Percentiles rank a stretch among this genome's conserved stretches.
Evolutionary conservation across 2,888 invertebrate genomes (phyloP).

Genomic region (Hirtodrosophila duncani): DNA sequence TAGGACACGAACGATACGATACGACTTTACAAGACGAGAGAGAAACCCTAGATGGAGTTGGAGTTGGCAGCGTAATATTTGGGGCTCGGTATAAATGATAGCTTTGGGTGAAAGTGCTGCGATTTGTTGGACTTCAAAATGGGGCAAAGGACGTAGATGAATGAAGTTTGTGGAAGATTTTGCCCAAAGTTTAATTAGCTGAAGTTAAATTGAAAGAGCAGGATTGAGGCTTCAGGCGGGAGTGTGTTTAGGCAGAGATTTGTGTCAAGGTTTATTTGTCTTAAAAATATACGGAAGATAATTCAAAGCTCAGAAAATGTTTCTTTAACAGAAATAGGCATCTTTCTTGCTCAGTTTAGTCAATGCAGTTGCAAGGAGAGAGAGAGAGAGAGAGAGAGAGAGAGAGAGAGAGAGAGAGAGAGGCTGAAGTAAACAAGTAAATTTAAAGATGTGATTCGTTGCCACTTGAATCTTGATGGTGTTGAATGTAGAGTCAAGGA

Average conservation of each 20-base stretch:
- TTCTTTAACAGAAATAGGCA: neutral
- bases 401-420: neutral
- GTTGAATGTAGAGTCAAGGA: too few relatives aligned
- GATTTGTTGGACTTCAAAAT: conserved; percentile 36
- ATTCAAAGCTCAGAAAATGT: too few relatives aligned
- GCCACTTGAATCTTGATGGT: too few relatives aligned
- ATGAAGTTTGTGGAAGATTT: too few relatives aligned
- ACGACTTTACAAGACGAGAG: too few relatives aligned
- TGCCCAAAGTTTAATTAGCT: too few relatives aligned
- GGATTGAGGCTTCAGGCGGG: too few relatives aligned
- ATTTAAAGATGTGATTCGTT: too few relatives aligned
- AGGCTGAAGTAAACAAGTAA: neutral
- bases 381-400: neutral
- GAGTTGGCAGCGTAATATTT: conserved; percentile 25
- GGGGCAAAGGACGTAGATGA: conserved; percentile 5
- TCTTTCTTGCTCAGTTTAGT: neutral
- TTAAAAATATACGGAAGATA: too few relatives aligned
- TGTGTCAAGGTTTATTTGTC: too few relatives aligned
- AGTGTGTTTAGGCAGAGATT: too few relatives aligned
- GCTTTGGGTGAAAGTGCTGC: conserved; percentile 44
- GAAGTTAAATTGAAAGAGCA: too few relatives aligned
- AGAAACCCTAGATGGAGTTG: neutral
- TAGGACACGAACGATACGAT: conserved; percentile 36
- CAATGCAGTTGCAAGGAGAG: neutral
- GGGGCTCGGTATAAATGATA: conserved; percentile 51